phyloP scores from a whole-genome alignment of 2,888 invertebrate genomes.

The Clunio marinus region DNA sequence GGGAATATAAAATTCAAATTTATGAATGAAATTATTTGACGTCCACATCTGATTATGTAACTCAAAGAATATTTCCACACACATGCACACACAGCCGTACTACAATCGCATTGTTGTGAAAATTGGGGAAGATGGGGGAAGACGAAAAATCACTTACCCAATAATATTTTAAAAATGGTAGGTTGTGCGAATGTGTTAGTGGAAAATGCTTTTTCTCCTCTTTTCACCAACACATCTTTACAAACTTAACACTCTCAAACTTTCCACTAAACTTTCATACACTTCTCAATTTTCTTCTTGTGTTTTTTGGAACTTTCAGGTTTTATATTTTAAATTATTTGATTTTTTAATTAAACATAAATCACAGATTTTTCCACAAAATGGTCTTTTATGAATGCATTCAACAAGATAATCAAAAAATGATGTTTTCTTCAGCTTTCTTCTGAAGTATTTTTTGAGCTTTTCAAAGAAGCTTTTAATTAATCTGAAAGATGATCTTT shows the following conservation, averaged over 20 bases:
- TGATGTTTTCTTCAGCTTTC: not conserved
- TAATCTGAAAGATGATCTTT: too few species aligned
- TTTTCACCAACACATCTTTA: constrained; percentile 2
- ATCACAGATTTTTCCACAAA: constrained; percentile 25
- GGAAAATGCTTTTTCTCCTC: not conserved
- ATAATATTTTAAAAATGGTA: constrained; percentile 35
- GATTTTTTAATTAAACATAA: constrained; percentile 3
- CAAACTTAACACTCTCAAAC: not conserved
- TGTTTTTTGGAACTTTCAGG: not conserved
- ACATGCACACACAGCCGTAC: constrained; percentile 14
- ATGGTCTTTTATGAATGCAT: not conserved
- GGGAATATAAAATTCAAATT: too few species aligned
- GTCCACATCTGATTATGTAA: constrained; percentile 24
- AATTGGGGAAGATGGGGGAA: constrained; percentile 2
- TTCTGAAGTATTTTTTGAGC: not conserved
- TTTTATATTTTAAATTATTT: constrained; percentile 10
- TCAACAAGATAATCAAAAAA: too few species aligned
- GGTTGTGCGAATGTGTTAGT: constrained; percentile 16
- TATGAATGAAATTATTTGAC: constrained; percentile 23
- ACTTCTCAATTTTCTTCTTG: not conserved
- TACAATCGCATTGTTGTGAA: too few species aligned
- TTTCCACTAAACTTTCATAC: not conserved
- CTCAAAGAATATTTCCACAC: not conserved
- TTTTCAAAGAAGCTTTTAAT: constrained; percentile 9
- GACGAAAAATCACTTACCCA: constrained; percentile 22